Percentiles rank a stretch among this genome's conserved stretches.
Conservation (phyloP, 1,140 invertebrate species). For the Scaptomyza montana region DNA sequence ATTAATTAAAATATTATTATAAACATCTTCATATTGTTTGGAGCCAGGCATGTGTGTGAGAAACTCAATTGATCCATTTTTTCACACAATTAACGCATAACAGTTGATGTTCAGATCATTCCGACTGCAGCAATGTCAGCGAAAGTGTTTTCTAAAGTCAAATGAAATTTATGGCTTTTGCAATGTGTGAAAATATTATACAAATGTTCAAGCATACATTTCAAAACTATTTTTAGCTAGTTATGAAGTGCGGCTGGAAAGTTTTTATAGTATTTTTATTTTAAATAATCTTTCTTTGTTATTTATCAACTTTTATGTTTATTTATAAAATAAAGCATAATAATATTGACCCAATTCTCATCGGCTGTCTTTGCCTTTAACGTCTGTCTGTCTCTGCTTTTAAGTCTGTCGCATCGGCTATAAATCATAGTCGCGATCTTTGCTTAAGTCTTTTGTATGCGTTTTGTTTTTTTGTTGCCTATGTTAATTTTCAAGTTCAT, state of each 20-base stretch:
- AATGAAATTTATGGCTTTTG: conserved; percentile 3
- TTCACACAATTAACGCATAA: conserved; percentile 59
- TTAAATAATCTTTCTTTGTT: neutral
- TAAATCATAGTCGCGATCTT: conserved; percentile 69
- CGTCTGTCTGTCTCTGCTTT: conserved; percentile 3
- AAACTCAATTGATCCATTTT: conserved; percentile 56
- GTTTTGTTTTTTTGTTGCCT: neutral
- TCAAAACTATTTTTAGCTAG: neutral
- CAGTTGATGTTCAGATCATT: conserved; percentile 35
- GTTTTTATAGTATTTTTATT: too few species aligned
- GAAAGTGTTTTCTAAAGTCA: conserved; percentile 49
- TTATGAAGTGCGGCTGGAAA: neutral
- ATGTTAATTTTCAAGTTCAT: conserved; percentile 59
- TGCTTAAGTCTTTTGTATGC: conserved; percentile 56
- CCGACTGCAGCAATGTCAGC: conserved; percentile 50
- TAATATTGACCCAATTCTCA: conserved; percentile 76
- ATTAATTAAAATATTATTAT: conserved; percentile 79
- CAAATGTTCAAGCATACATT: neutral
- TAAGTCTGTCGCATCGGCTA: conserved; percentile 31
- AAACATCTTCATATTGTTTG: conserved; percentile 71
- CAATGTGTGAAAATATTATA: neutral
- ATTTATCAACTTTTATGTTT: neutral
- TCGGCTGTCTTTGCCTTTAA: conserved; percentile 21
- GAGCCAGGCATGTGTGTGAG: conserved; percentile 55
- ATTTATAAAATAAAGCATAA: conserved; percentile 42